Conservation (phyloP, 2,113 vertebrate species). For the Bostrychus sinensis region DNA sequence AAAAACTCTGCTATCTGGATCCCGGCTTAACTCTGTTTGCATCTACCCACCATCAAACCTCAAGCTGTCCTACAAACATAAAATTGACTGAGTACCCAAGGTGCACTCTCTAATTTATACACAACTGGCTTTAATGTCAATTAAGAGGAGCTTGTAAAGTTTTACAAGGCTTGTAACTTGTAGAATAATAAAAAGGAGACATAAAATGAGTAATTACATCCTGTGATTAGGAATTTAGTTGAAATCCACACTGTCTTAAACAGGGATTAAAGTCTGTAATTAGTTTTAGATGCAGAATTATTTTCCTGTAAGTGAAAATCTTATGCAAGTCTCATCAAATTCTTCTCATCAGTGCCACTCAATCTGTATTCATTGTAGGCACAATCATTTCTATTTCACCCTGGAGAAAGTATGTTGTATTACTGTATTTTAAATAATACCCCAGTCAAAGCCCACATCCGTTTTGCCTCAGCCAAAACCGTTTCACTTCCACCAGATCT, state of each 20-base stretch:
- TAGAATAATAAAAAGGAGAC: constrained; percentile 38
- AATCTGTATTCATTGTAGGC: no score
- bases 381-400: no score
- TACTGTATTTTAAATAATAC: no score
- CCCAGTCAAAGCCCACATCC: no score
- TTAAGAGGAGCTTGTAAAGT: constrained; percentile 38
- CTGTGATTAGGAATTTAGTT: constrained; percentile 32
- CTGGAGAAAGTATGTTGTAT: no score
- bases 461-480: no score
- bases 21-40: constrained; percentile 25
- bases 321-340: neutral
- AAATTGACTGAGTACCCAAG: constrained; percentile 31
- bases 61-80: constrained; percentile 17
- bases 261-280: neutral
- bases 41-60: constrained; percentile 19
- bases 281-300: neutral
- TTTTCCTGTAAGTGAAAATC: neutral
- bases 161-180: constrained; percentile 50
- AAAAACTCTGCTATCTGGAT: constrained; percentile 1
- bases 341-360: no score
- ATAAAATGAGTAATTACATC: constrained; percentile 37
- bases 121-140: constrained; percentile 49
- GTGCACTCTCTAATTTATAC: constrained; percentile 25
- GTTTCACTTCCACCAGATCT: no score
- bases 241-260: constrained; percentile 1